Base-by-base conservation (phyloP, 2,888 invertebrate genomes). In the Smittia sp. region DNA sequence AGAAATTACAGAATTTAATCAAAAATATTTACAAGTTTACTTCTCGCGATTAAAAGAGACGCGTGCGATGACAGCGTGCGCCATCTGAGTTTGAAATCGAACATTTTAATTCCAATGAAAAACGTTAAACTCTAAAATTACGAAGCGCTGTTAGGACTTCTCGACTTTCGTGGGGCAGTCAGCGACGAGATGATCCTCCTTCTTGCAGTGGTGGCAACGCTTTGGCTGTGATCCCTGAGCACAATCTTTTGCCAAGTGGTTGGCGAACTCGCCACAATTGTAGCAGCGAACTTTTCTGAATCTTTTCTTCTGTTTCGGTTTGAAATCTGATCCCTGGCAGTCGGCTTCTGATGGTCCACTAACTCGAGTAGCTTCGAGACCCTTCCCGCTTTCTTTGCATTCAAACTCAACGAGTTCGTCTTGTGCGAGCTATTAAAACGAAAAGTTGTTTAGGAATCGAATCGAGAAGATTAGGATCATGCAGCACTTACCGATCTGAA, bases 211-310 rank as follows among this genome's bases (percentile, higher is more conserved):
- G 84, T 96, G 94, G 83, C 96, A 96, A 78, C 92, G 86, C 84
- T 95, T 95, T 78, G 94, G 94, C 83, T 93, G 91, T 70, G 94
- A 94, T 13, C 93, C 94, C 80, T 91, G 85, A 76, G 89, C 88
- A 82, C 96, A 96, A 81, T 94, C 94, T 39, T 93, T 91, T 38
- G 96, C 95, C 79, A 95, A 90, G 83, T 96, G 96, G 82, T 94
- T 94, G 67, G 93, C 92, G 80, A 94, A 94, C 82, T 94, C 93
- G 2, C 95, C 94, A 79, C 95, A 96, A 81, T 96, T 96, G 83
- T 94, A 96, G 84, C 95, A 96, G 80, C 94, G 90, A 80, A 94
- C 90, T 85, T 94, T 93, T 78, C 92, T 86, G 84, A 90, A 90
- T 77, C 92, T 88, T 83, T 92, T 93, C 82, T 92, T 90, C 66